These are phyloP conservation scores for Eugnorisma glareosa DNA, from an alignment of 2,888 invertebrate species.

Conservation along the genomic window DNA sequence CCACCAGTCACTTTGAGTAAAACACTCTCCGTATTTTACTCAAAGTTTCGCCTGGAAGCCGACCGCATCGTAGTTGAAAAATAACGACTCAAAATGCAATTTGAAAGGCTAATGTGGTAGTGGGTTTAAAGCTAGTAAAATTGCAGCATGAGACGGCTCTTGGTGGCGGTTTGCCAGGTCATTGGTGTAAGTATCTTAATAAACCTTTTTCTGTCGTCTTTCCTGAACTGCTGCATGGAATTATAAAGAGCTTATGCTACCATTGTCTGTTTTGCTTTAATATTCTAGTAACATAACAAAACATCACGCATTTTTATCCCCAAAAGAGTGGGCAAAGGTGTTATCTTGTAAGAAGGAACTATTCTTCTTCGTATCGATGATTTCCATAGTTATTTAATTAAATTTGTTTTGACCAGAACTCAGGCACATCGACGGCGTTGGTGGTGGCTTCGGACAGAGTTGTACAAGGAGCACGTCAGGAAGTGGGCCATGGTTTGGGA, in stretches of 20 bases:
- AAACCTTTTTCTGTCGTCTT: conserved; percentile 35
- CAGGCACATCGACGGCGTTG: too few species aligned
- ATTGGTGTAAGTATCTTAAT: conserved; percentile 33
- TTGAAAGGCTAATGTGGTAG: conserved; percentile 44
- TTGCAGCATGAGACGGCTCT: conserved; percentile 21
- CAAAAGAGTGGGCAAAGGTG: background rate
- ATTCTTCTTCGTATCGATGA: too few species aligned
- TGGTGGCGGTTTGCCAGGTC: conserved; percentile 44
- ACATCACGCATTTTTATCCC: background rate
- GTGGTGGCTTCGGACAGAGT: too few species aligned
- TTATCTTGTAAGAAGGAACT: background rate
- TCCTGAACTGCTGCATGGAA: conserved; percentile 30
- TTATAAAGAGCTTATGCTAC: conserved; percentile 22
- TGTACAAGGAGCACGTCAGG: too few species aligned
- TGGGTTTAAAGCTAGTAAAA: conserved; percentile 30
- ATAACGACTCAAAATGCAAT: conserved; percentile 36
- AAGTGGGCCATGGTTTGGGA: too few species aligned
- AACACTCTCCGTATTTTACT: conserved; percentile 9
- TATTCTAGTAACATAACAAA: background rate
- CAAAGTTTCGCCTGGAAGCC: background rate
- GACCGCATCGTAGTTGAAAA: conserved; percentile 12
- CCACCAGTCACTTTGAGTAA: background rate
- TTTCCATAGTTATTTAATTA: too few species aligned
- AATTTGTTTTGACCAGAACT: too few species aligned
- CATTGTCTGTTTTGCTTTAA: background rate